phyloP scores from a whole-genome alignment of 2,888 invertebrate genomes.

The Helicoverpa assulta region DNA sequence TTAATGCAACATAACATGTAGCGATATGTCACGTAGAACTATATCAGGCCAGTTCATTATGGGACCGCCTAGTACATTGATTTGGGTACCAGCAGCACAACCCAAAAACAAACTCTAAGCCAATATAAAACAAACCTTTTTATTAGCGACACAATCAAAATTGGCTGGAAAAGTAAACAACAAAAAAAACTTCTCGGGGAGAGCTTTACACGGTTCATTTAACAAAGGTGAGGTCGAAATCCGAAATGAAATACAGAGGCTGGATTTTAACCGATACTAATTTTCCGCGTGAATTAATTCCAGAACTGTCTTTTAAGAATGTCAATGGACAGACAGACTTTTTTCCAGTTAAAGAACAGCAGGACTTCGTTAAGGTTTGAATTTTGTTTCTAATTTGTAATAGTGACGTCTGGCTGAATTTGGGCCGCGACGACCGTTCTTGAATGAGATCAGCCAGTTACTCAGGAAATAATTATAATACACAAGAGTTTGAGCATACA shows the following conservation, averaged over 20 bases:
- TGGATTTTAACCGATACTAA: slow-evolving; percentile 70
- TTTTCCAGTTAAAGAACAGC: slow-evolving; percentile 10
- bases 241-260: slow-evolving; percentile 68
- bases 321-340: slow-evolving; percentile 33
- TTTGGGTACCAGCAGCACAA: too few relatives aligned
- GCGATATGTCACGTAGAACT: too few relatives aligned
- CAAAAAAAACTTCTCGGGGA: slow-evolving; percentile 57
- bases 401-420: too few relatives aligned
- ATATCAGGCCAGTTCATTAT: too few relatives aligned
- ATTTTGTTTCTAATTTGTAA: too few relatives aligned
- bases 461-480: too few relatives aligned
- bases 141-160: slow-evolving; percentile 58
- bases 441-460: too few relatives aligned
- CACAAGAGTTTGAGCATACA: too few relatives aligned
- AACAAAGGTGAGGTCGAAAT: slow-evolving; percentile 68
- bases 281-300: slow-evolving; percentile 75
- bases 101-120: background rate
- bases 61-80: too few relatives aligned
- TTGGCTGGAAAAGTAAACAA: slow-evolving; percentile 66
- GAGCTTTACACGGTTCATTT: slow-evolving; percentile 76
- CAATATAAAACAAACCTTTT: slow-evolving; percentile 39
- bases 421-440: too few relatives aligned
- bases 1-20: too few relatives aligned
- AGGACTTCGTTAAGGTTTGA: too few relatives aligned
- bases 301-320: slow-evolving; percentile 47